Evolutionary conservation across 2,888 invertebrate species (phyloP).

Genomic region (Drosophila crucigera): DNA sequence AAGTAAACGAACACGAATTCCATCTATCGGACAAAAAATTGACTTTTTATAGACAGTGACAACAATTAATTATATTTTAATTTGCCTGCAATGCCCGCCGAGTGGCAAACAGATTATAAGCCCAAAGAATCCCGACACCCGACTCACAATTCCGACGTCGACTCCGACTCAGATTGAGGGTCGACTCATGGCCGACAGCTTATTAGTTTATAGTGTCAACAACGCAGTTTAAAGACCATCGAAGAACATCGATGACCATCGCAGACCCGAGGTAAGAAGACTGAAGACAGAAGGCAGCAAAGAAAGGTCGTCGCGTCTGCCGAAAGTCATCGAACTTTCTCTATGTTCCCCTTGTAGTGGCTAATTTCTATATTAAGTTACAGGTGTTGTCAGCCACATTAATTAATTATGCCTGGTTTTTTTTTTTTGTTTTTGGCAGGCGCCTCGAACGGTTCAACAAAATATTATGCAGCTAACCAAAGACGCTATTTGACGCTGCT

Average conservation of each 20-base stretch:
- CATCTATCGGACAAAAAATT: slow-evolving; percentile 57
- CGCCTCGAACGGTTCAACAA: slow-evolving; percentile 26
- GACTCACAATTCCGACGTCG: slow-evolving; percentile 3
- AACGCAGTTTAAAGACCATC: slow-evolving; percentile 62
- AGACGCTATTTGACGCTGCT: slow-evolving; percentile 2
- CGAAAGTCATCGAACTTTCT: slow-evolving; percentile 80
- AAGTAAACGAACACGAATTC: slow-evolving; percentile 34
- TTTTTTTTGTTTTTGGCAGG: slow-evolving; percentile 14
- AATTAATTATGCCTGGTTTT: slow-evolving; percentile 55
- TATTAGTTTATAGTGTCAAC: slow-evolving; percentile 79
- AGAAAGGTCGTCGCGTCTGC: slow-evolving; percentile 64
- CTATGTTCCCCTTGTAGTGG: slow-evolving; percentile 53
- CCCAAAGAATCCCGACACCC: slow-evolving; percentile 6
- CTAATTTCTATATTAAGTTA: slow-evolving; percentile 76
- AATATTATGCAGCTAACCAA: slow-evolving; percentile 38
- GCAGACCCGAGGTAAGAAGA: slow-evolving; percentile 9
- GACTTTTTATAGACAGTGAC: slow-evolving; percentile 77
- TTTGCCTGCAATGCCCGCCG: slow-evolving; percentile 59
- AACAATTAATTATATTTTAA: slow-evolving; percentile 80
- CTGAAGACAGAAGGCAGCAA: slow-evolving; percentile 29
- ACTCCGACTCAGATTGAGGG: slow-evolving; percentile 6
- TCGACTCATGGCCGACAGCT: slow-evolving; percentile 50
- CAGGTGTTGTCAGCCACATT: slow-evolving; percentile 54
- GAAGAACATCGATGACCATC: slow-evolving; percentile 46
- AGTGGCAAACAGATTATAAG: slow-evolving; percentile 13